Evolutionary conservation across 2,113 vertebrate genomes (phyloP).

Genomic region (Calyptomena viridis): DNA sequence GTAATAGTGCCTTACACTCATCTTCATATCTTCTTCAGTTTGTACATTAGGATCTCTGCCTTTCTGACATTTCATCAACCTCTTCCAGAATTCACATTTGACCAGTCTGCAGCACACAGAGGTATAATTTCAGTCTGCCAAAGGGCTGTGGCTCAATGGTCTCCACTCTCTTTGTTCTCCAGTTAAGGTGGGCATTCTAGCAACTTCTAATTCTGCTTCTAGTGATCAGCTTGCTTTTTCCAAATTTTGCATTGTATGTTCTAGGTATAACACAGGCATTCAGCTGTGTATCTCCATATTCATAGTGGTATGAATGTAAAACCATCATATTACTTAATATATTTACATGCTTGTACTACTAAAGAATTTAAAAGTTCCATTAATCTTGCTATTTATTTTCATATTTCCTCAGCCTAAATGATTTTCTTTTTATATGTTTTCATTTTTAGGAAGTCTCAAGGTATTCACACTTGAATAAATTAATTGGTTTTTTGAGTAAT

Average conservation of each 20-base stretch:
- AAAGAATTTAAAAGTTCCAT: neutral
- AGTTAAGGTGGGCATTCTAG: neutral
- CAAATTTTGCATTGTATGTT: neutral
- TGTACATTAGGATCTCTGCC: neutral
- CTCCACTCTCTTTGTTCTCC: neutral
- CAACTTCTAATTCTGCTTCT: neutral
- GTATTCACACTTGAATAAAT: neutral
- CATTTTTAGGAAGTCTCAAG: neutral
- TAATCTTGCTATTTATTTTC: neutral
- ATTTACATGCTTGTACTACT: neutral
- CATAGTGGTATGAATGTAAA: neutral
- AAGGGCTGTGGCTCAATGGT: constrained; percentile 16
- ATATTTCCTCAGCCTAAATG: neutral
- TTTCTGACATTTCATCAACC: constrained; percentile 31
- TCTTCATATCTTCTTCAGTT: neutral
- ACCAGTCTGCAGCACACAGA: constrained; percentile 2
- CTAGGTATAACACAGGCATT: neutral
- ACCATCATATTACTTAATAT: neutral
- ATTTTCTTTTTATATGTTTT: neutral
- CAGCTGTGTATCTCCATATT: neutral
- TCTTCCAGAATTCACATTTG: neutral
- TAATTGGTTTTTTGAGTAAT: neutral
- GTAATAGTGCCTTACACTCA: neutral
- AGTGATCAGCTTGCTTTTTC: neutral
- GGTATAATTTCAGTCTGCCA: constrained; percentile 23